A percentile compares a stretch with the other conserved stretches of the same genome.
Evolutionary conservation across 2,797 vertebrate genomes (phyloP).

Genomic region (Masticophis lateralis): DNA sequence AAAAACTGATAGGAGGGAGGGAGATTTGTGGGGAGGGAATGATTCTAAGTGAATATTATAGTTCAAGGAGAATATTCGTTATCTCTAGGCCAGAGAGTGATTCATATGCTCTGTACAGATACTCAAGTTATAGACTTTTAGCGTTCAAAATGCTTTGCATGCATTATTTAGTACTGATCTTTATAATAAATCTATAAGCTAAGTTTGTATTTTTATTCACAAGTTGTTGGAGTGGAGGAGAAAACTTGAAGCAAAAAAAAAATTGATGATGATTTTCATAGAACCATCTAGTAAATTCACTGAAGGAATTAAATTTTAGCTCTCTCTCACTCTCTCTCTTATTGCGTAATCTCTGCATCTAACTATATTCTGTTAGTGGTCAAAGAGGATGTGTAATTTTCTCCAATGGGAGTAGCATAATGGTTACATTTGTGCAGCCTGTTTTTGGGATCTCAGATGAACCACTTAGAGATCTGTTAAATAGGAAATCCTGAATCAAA

Average conservation of each 20-base stretch:
- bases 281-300: background rate
- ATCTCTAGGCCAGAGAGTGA: background rate
- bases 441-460: background rate
- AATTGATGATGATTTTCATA: background rate
- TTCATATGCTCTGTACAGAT: background rate
- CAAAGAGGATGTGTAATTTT: background rate
- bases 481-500: background rate
- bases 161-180: background rate
- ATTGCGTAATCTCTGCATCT: background rate
- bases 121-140: background rate
- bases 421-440: background rate
- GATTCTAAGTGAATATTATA: background rate
- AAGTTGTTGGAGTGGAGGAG: background rate
- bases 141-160: background rate
- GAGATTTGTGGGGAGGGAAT: background rate
- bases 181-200: background rate
- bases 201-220: background rate
- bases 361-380: background rate
- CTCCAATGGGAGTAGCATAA: background rate
- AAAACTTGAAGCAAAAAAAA: background rate
- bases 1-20: background rate
- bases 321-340: background rate
- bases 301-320: background rate
- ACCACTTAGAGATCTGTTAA: background rate
- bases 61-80: background rate